These are phyloP conservation scores for Notiomystis cincta DNA, from an alignment of 2,113 vertebrate species.

Conservation along the genomic window DNA sequence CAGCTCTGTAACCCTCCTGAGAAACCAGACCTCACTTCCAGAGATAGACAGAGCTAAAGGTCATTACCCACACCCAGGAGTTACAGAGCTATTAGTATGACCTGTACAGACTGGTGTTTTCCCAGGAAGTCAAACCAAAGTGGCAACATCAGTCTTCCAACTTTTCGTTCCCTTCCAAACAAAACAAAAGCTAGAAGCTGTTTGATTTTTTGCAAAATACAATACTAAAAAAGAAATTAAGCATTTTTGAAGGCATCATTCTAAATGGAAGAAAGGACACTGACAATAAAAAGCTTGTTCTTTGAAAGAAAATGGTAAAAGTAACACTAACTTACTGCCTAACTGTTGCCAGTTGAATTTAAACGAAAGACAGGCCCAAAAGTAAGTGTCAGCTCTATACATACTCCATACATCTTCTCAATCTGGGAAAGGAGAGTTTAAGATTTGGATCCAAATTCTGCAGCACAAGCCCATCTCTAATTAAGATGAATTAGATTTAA, in stretches of 20 bases:
- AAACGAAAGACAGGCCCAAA: background rate
- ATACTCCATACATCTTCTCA: background rate
- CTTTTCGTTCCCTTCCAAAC: background rate
- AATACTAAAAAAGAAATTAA: background rate
- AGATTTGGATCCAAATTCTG: background rate
- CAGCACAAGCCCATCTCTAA: background rate
- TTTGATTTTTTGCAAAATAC: background rate
- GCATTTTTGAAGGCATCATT: background rate
- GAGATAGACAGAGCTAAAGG: background rate
- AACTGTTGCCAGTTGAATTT: background rate
- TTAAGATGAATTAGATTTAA: conserved; percentile 1
- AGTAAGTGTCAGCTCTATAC: background rate
- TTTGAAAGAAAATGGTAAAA: background rate
- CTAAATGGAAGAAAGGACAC: background rate
- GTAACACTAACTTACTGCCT: background rate
- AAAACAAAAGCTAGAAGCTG: background rate
- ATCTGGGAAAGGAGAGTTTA: background rate
- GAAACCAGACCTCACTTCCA: background rate
- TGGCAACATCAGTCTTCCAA: background rate
- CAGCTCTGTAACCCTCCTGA: too few relatives aligned
- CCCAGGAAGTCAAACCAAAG: background rate
- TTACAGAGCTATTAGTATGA: background rate
- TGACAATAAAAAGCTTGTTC: background rate
- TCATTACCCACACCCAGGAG: background rate
- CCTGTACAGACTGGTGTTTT: background rate